These are phyloP conservation scores for Stichodactyla mertensii DNA, from an alignment of 64 coral and sea anemone genomes.

Conservation along the genomic window DNA sequence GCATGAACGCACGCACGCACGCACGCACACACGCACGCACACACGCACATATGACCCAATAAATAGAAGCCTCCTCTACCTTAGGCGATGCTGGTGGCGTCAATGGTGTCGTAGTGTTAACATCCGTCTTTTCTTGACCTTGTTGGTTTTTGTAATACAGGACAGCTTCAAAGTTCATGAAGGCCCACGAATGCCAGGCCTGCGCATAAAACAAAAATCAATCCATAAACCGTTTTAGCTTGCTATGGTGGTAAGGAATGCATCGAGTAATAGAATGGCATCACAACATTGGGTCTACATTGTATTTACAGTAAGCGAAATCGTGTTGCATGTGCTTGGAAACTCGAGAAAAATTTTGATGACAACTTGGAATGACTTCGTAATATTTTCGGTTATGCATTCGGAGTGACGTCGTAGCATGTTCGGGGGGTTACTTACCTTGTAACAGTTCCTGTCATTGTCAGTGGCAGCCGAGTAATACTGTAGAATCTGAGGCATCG, in stretches of 20 bases:
- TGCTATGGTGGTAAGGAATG: background rate
- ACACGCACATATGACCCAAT: no score
- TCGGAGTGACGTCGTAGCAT: background rate
- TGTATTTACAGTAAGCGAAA: no score
- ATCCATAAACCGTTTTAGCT: background rate
- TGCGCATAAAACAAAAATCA: background rate
- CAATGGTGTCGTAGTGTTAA: background rate
- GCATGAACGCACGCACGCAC: no score
- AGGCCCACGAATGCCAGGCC: slow-evolving; percentile 97
- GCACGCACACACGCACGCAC: no score
- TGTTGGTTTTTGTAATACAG: slow-evolving; percentile 97
- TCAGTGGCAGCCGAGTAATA: slow-evolving; percentile 86
- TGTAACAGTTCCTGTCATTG: slow-evolving; percentile 91
- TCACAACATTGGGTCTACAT: no score
- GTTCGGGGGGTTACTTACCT: slow-evolving; percentile 31
- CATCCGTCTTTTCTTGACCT: slow-evolving; percentile 31
- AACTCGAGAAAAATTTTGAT: background rate
- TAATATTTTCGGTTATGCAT: background rate
- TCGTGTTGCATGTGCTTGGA: no score
- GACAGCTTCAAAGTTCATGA: slow-evolving; percentile 97
- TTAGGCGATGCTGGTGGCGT: slow-evolving; percentile 18
- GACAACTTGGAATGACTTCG: background rate
- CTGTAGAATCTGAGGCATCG: slow-evolving; percentile 85
- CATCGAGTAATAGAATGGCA: no score
- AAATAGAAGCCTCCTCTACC: background rate